These are phyloP conservation scores for Anastrepha obliqua DNA, from an alignment of 1,140 invertebrate species.

Conservation along the genomic window DNA sequence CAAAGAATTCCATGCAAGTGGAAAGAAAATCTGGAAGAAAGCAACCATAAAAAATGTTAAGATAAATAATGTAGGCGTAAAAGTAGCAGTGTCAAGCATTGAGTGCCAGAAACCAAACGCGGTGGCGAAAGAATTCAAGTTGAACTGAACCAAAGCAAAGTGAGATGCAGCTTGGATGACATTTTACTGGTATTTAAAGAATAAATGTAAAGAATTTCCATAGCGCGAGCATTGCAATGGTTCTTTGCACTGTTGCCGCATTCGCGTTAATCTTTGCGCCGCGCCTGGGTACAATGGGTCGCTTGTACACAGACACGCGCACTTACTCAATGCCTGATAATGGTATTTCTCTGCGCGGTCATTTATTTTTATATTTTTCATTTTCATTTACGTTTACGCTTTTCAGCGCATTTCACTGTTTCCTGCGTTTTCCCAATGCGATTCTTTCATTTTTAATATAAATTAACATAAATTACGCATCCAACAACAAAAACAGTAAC, in stretches of 20 bases:
- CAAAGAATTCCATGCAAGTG: no score
- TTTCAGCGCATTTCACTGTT: neutral
- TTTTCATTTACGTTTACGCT: neutral
- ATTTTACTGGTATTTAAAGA: neutral
- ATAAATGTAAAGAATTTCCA: constrained; percentile 2
- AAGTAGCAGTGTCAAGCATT: neutral
- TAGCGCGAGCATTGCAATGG: neutral
- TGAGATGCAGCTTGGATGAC: neutral
- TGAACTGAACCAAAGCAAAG: neutral
- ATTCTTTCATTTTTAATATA: constrained; percentile 50
- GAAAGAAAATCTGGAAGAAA: no score
- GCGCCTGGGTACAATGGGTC: neutral
- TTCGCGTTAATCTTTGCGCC: neutral
- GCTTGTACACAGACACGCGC: no score
- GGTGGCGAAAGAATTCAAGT: neutral
- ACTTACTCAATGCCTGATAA: neutral
- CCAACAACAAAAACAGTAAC: neutral
- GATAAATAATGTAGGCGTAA: neutral
- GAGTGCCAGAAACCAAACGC: neutral
- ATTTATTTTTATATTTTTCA: neutral
- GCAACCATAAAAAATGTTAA: neutral
- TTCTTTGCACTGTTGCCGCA: neutral
- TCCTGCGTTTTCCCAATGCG: neutral
- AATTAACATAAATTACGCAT: constrained; percentile 47
- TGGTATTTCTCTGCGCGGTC: constrained; percentile 38